Evolutionary conservation across 2,113 vertebrate genomes (phyloP).

Genomic region (Galbula dea): DNA sequence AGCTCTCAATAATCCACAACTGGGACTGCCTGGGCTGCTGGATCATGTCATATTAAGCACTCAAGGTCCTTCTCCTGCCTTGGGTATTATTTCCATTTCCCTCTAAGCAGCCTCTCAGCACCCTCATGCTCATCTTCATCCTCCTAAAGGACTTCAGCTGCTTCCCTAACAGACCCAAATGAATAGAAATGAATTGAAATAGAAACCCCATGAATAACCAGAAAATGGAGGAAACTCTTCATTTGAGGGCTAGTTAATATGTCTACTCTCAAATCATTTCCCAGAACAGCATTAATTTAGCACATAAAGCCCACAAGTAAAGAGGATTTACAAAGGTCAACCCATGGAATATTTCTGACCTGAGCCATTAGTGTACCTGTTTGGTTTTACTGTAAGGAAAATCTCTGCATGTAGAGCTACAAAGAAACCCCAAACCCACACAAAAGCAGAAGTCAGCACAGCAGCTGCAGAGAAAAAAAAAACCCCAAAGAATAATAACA

Average conservation of each 20-base stretch:
- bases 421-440: too few species aligned
- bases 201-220: neutral
- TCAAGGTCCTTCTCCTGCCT: neutral
- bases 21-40: neutral
- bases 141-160: neutral
- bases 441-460: neutral
- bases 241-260: neutral
- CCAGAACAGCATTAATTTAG: neutral
- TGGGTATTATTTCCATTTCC: neutral
- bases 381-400: neutral
- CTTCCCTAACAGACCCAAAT: neutral
- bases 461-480: neutral
- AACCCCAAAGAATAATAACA: too few species aligned
- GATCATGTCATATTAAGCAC: neutral
- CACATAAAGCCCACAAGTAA: neutral
- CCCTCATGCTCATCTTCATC: neutral
- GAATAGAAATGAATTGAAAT: rapidly evolving
- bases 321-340: conserved; percentile 34
- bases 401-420: neutral
- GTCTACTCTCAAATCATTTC: neutral
- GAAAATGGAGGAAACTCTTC: neutral
- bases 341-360: neutral
- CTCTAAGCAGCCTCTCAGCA: neutral
- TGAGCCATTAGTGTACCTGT: neutral
- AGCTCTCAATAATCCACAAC: neutral